Conservation (phyloP, 2,113 vertebrate species). For the Candoia aspera region DNA sequence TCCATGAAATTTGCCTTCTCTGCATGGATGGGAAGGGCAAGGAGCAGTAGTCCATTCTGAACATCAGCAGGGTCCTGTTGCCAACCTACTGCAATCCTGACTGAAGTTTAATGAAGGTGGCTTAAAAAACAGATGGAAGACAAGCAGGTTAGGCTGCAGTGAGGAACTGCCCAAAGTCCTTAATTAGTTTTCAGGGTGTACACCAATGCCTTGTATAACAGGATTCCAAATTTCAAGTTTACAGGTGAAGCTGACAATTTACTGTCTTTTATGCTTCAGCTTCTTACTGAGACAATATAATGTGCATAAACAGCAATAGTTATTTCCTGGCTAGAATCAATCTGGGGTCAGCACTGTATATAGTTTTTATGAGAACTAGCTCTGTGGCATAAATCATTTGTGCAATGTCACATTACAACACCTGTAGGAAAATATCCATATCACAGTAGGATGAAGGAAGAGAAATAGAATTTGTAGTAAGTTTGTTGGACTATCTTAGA, state of each 20-base stretch:
- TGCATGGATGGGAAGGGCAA: not conserved
- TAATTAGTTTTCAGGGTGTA: slow-evolving; percentile 24
- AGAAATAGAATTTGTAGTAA: not conserved
- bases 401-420: not conserved
- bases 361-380: not conserved
- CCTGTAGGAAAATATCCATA: not conserved
- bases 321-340: slow-evolving; percentile 12
- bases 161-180: not conserved
- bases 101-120: not conserved
- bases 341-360: not conserved
- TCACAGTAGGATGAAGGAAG: not conserved
- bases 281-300: slow-evolving; percentile 5
- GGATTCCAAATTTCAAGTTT: slow-evolving; percentile 20
- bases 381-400: not conserved
- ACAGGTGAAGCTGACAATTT: slow-evolving; percentile 26
- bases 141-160: not conserved
- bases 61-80: not conserved
- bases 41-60: not conserved
- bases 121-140: not conserved
- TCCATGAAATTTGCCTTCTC: not conserved
- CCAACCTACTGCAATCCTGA: not conserved
- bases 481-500: not conserved
- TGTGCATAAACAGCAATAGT: not conserved
- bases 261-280: slow-evolving; percentile 16
- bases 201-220: slow-evolving; percentile 7